Conservation (phyloP, 35 echinoderm and acorn worm genomes). For the Eucidaris tribuloides region DNA sequence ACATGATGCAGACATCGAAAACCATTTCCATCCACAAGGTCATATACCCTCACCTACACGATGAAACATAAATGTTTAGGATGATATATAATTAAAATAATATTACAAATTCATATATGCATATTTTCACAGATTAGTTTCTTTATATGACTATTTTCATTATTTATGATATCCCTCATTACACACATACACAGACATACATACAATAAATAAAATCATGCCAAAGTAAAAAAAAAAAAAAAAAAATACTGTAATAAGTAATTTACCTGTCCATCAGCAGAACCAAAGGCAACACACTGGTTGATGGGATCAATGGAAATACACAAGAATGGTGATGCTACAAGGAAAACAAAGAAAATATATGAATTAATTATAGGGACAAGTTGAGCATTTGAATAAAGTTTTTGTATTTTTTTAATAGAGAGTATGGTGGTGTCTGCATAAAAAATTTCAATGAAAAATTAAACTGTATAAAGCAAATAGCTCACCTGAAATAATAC, state of each 20-base stretch:
- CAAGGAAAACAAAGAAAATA: neutral
- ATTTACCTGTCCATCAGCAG: constrained; percentile 77
- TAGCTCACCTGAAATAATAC: constrained; percentile 90
- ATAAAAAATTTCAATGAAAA: no score
- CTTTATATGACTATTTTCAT: neutral
- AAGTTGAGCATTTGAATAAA: no score
- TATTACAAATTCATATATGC: neutral
- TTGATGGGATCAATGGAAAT: constrained; percentile 50
- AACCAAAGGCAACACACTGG: constrained; percentile 72
- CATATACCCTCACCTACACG: constrained; percentile 71
- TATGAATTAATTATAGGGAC: no score
- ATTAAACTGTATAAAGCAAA: no score
- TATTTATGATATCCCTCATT: neutral
- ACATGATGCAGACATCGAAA: constrained; percentile 78
- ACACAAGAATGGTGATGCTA: constrained; percentile 85
- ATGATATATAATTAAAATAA: neutral
- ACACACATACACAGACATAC: neutral
- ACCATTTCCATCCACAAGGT: constrained; percentile 64
- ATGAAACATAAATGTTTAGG: neutral
- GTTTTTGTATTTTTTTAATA: no score
- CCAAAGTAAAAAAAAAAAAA: neutral
- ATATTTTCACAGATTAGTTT: neutral
- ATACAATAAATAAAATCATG: neutral
- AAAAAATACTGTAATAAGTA: neutral
- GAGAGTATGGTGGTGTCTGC: no score